Evolutionary conservation across 2,888 invertebrate species (phyloP).

Genomic region (Amiota mariae): DNA sequence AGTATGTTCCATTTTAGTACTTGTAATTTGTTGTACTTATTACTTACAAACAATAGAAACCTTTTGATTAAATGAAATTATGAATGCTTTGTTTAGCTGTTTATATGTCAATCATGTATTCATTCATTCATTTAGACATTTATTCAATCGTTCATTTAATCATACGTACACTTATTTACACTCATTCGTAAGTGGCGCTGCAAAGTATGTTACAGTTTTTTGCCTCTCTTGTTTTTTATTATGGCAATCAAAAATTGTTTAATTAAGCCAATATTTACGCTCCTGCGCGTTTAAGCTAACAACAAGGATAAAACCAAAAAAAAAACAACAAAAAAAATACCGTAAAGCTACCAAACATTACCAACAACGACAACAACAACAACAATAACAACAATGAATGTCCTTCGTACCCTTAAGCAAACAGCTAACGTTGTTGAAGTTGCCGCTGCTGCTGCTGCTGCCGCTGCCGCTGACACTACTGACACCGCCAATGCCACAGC

Average conservation of each 20-base stretch:
- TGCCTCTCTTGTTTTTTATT: background rate
- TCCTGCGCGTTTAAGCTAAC: constrained; percentile 23
- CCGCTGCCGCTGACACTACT: no score
- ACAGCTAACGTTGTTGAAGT: constrained; percentile 33
- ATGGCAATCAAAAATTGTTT: constrained; percentile 43
- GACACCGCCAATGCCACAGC: no score
- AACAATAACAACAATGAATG: constrained; percentile 29
- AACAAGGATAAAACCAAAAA: constrained; percentile 38
- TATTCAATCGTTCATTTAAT: background rate
- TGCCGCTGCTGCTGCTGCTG: constrained; percentile 25
- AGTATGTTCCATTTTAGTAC: no score
- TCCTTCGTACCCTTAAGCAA: constrained; percentile 31
- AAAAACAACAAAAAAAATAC: constrained; percentile 49
- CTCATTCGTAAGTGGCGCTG: background rate
- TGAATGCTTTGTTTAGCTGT: no score
- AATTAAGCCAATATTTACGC: constrained; percentile 66
- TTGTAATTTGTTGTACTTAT: no score
- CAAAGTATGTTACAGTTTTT: constrained; percentile 19
- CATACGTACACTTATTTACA: no score
- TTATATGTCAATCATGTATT: no score
- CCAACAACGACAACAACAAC: constrained; percentile 49
- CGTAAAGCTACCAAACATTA: constrained; percentile 55
- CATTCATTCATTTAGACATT: background rate
- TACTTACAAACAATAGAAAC: no score
- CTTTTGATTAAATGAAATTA: no score